These are phyloP conservation scores for Troilus luridus DNA, from an alignment of 2,888 invertebrate genomes.

Conservation along the genomic window DNA sequence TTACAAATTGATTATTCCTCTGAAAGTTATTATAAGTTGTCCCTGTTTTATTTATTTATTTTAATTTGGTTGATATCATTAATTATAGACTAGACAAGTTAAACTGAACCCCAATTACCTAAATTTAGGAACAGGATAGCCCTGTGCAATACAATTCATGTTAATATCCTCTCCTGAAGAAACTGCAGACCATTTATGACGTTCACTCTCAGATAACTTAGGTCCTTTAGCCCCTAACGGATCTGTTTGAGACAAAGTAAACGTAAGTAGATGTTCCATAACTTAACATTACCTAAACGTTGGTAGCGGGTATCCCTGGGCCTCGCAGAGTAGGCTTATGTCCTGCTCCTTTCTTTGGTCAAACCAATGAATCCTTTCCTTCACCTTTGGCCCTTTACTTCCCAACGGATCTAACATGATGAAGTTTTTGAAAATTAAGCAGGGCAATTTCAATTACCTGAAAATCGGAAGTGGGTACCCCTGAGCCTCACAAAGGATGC, in stretches of 20 bases:
- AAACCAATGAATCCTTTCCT: slow-evolving; percentile 71
- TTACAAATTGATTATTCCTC: too few species aligned
- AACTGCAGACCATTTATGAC: slow-evolving; percentile 73
- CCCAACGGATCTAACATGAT: slow-evolving; percentile 67
- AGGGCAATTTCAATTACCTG: slow-evolving; percentile 70
- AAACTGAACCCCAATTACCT: slow-evolving; percentile 69
- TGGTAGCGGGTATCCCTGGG: slow-evolving; percentile 74
- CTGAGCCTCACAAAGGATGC: slow-evolving; percentile 73
- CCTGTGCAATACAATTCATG: slow-evolving; percentile 70
- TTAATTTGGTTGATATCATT: too few species aligned
- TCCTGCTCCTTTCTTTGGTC: slow-evolving; percentile 8
- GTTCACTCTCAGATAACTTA: slow-evolving; percentile 66
- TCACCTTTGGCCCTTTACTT: slow-evolving; percentile 74
- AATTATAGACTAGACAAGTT: background rate
- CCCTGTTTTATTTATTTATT: too few species aligned
- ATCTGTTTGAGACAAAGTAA: slow-evolving; percentile 64
- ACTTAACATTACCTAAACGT: slow-evolving; percentile 72
- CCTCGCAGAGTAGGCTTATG: slow-evolving; percentile 72
- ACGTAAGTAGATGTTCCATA: background rate
- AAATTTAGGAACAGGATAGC: slow-evolving; percentile 72
- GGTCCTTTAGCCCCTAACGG: slow-evolving; percentile 67
- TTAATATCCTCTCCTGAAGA: slow-evolving; percentile 73
- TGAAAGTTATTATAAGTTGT: too few species aligned
- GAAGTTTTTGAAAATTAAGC: background rate
- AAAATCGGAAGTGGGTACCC: slow-evolving; percentile 74